Conservation (phyloP, 2,113 vertebrate genomes). For the Rattus rattus region DNA sequence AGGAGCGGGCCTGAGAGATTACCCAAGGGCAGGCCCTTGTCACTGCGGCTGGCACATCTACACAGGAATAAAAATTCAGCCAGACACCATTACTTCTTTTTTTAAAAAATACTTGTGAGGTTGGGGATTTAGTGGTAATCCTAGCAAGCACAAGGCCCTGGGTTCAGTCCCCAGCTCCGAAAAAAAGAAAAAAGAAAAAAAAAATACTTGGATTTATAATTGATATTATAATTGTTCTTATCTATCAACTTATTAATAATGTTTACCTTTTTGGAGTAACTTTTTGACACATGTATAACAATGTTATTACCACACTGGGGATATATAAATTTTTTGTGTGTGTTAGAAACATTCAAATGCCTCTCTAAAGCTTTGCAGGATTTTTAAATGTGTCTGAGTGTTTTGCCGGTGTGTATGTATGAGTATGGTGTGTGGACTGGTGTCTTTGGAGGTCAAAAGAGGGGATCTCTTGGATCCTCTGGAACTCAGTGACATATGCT, state of each 20-base stretch:
- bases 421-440: background rate
- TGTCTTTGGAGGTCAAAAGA: background rate
- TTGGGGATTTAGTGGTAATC: too few relatives aligned
- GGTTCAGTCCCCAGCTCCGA: too few relatives aligned
- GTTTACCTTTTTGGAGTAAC: background rate
- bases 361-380: background rate
- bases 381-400: background rate
- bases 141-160: too few relatives aligned
- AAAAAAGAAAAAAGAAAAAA: too few relatives aligned
- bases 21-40: background rate
- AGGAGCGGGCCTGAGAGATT: background rate
- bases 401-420: background rate
- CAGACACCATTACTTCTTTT: background rate
- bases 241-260: background rate
- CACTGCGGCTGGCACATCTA: background rate
- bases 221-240: background rate
- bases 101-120: too few relatives aligned
- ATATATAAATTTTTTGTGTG: background rate
- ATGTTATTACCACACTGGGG: background rate
- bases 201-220: constrained; percentile 8
- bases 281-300: background rate
- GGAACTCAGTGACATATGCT: background rate
- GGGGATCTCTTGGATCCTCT: background rate
- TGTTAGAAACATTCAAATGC: background rate
- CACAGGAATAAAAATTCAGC: background rate